These are phyloP conservation scores for Drosophila tsacasi DNA, from an alignment of 1,140 invertebrate species.

Conservation along the genomic window DNA sequence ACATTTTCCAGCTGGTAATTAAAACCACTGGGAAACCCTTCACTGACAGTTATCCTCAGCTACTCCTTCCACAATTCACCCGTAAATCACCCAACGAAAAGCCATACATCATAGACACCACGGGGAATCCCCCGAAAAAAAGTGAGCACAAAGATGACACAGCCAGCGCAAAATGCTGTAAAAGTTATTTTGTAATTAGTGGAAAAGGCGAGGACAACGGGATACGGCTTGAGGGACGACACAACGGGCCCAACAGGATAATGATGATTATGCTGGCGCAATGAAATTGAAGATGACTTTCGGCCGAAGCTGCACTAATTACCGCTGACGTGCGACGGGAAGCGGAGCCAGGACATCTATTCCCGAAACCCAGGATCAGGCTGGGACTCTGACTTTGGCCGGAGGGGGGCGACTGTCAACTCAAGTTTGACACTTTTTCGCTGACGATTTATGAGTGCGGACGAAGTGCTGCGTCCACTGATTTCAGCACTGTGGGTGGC, in stretches of 20 bases:
- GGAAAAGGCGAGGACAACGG: slow-evolving; percentile 48
- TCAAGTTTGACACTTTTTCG: slow-evolving; percentile 82
- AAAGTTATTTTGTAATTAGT: slow-evolving; percentile 84
- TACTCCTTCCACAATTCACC: slow-evolving; percentile 4
- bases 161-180: slow-evolving; percentile 32
- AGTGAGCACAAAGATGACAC: slow-evolving; percentile 62
- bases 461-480: slow-evolving; percentile 13
- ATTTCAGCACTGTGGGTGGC: slow-evolving; percentile 44
- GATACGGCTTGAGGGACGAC: slow-evolving; percentile 24
- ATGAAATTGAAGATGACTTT: slow-evolving; percentile 79
- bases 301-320: slow-evolving; percentile 74
- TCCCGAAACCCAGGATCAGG: slow-evolving; percentile 2
- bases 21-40: slow-evolving; percentile 66
- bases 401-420: slow-evolving; percentile 65
- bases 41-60: slow-evolving; percentile 55
- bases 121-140: slow-evolving; percentile 65
- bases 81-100: slow-evolving; percentile 66
- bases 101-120: slow-evolving; percentile 76
- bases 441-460: slow-evolving; percentile 71
- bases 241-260: slow-evolving; percentile 38
- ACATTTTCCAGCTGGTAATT: slow-evolving; percentile 55
- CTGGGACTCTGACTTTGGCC: slow-evolving; percentile 10
- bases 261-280: slow-evolving; percentile 58
- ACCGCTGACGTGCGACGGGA: slow-evolving; percentile 64
- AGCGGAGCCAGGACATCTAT: slow-evolving; percentile 12